phyloP scores from a whole-genome alignment of 2,888 invertebrate genomes.

The Ormyrus pomaceus region DNA sequence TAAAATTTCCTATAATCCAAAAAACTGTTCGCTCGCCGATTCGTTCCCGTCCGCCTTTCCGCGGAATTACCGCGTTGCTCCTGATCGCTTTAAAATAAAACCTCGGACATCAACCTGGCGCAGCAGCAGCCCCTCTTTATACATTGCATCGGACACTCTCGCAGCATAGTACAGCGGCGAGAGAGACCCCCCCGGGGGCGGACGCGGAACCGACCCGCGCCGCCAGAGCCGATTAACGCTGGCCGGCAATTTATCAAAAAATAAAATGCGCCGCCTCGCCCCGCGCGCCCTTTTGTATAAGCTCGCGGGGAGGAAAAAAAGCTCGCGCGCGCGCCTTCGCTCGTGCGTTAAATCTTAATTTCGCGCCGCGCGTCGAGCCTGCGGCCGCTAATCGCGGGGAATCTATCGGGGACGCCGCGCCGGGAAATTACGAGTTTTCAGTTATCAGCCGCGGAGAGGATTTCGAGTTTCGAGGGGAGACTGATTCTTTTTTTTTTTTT shows the following conservation, averaged over 20 bases:
- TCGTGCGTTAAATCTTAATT: conserved; percentile 32
- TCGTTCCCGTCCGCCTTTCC: no score
- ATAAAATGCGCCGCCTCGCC: conserved; percentile 13
- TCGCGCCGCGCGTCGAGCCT: background rate
- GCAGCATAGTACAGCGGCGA: background rate
- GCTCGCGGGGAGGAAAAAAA: conserved; percentile 13
- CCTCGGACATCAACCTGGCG: background rate
- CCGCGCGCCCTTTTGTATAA: no score
- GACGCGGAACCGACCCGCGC: background rate
- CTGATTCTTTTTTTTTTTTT: background rate
- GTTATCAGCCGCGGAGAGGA: no score
- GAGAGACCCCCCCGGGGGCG: conserved; percentile 15
- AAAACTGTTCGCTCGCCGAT: no score
- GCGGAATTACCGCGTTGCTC: background rate
- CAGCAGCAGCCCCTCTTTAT: background rate
- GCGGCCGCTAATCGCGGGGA: background rate
- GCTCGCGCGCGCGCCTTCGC: background rate
- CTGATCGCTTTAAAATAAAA: conserved; percentile 36
- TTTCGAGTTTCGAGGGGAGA: background rate
- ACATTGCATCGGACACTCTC: no score
- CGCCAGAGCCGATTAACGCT: conserved; percentile 28
- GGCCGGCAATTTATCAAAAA: conserved; percentile 32
- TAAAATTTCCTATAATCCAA: no score
- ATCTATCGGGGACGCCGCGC: background rate
- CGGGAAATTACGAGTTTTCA: background rate